Evolutionary conservation across 2,888 invertebrate genomes (phyloP).

Genomic region (Icerya purchasi): DNA sequence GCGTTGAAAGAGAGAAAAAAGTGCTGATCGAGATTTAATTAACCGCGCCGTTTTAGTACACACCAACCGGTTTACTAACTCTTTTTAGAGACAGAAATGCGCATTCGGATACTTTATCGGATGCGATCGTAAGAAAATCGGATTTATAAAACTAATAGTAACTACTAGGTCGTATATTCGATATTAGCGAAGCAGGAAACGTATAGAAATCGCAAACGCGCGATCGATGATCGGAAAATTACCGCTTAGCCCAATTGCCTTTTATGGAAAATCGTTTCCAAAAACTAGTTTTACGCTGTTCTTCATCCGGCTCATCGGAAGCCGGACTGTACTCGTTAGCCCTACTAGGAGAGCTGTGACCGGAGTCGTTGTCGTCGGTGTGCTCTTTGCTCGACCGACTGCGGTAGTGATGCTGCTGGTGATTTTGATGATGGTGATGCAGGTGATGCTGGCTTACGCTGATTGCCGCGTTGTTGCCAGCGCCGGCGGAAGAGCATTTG

Average conservation of each 20-base stretch:
- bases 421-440: constrained; percentile 5
- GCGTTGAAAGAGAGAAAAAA: no score
- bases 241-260: constrained; percentile 15
- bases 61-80: no score
- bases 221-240: no score
- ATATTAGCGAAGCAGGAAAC: no score
- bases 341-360: constrained; percentile 17
- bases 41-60: no score
- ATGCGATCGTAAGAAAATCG: no score
- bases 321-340: constrained; percentile 9
- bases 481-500: constrained; percentile 13
- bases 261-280: constrained; percentile 24
- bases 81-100: no score
- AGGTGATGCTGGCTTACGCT: not conserved
- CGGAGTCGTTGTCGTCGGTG: constrained; percentile 18
- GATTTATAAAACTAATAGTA: no score
- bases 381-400: constrained; percentile 13
- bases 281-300: constrained; percentile 33
- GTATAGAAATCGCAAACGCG: no score
- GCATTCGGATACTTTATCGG: no score
- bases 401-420: constrained; percentile 14
- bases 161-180: no score
- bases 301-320: constrained; percentile 21
- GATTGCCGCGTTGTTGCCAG: not conserved
- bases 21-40: no score